Percentiles rank a stretch among this genome's conserved stretches.
phyloP scores from a whole-genome alignment of 2,888 invertebrate genomes.

The Perizoma flavofasciatum region DNA sequence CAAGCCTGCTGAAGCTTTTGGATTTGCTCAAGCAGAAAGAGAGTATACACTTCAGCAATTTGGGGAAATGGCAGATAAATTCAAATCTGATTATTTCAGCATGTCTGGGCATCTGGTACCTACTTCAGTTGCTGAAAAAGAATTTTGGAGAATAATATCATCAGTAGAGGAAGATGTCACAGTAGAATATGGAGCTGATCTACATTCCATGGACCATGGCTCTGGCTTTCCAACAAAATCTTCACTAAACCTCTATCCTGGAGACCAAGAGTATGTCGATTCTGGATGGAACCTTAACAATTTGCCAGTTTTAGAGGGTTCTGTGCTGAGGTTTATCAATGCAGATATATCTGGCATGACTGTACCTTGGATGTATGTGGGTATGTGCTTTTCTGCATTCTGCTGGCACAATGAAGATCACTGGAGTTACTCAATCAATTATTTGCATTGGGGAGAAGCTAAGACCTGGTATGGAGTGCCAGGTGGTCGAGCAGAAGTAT shows the following conservation, averaged over 20 bases:
- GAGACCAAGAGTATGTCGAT: conserved; percentile 86
- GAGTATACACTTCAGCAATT: conserved; percentile 89
- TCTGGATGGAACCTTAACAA: conserved; percentile 92
- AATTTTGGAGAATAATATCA: conserved; percentile 90
- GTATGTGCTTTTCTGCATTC: conserved; percentile 93
- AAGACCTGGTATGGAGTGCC: conserved; percentile 94
- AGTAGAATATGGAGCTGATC: conserved; percentile 91
- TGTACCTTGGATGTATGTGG: conserved; percentile 93
- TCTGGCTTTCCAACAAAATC: conserved; percentile 89
- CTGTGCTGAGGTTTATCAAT: conserved; percentile 89
- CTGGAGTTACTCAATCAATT: conserved; percentile 93
- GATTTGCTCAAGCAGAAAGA: conserved; percentile 89
- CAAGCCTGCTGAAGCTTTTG: conserved; percentile 88
- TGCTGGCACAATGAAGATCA: conserved; percentile 94
- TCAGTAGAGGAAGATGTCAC: conserved; percentile 89
- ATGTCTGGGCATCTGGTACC: conserved; percentile 87
- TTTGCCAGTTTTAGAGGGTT: conserved; percentile 87
- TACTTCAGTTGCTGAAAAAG: conserved; percentile 86
- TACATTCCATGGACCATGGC: conserved; percentile 90
- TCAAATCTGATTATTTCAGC: conserved; percentile 90
- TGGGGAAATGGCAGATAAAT: conserved; percentile 91
- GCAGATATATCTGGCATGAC: conserved; percentile 89
- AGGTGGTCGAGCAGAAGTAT: conserved; percentile 86
- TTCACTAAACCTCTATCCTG: conserved; percentile 83
- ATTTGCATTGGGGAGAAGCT: conserved; percentile 92